Conservation (phyloP, 2,797 vertebrate species). For the Prionace glauca region DNA sequence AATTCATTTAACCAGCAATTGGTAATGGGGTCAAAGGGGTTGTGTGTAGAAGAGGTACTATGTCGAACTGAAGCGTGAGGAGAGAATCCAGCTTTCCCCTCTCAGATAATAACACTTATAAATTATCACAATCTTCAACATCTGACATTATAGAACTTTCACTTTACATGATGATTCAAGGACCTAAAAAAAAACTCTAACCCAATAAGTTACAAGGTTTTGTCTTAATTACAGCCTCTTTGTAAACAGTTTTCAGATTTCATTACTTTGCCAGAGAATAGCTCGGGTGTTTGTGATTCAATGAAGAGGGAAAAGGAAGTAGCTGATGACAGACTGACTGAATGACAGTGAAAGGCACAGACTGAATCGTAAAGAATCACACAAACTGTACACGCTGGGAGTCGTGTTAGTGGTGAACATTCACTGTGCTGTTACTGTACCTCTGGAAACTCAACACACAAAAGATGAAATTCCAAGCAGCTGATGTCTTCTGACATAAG, state of each 20-base stretch:
- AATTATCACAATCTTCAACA: conserved; percentile 68
- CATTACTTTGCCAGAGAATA: conserved; percentile 59
- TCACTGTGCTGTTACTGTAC: conserved; percentile 18
- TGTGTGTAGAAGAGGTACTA: conserved; percentile 55
- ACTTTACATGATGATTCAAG: conserved; percentile 61
- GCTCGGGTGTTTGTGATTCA: conserved; percentile 54
- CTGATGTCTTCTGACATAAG: neutral
- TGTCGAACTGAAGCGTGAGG: conserved; percentile 52
- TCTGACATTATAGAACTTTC: conserved; percentile 62
- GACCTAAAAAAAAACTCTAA: conserved; percentile 51
- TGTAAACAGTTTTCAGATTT: conserved; percentile 68
- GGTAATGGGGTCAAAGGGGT: conserved; percentile 35
- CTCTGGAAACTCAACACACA: neutral
- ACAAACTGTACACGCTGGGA: conserved; percentile 51
- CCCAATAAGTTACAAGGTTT: conserved; percentile 69
- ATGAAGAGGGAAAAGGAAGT: conserved; percentile 63
- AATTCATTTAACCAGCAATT: neutral
- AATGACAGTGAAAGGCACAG: conserved; percentile 90
- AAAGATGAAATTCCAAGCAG: neutral
- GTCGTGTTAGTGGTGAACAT: neutral
- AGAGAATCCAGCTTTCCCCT: conserved; percentile 68
- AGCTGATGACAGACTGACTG: conserved; percentile 45
- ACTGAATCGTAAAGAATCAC: conserved; percentile 64
- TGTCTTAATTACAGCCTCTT: conserved; percentile 65
- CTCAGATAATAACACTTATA: conserved; percentile 57